Base-by-base conservation (phyloP, 2,888 invertebrate species). In the Malthinus seriepunctatus region DNA sequence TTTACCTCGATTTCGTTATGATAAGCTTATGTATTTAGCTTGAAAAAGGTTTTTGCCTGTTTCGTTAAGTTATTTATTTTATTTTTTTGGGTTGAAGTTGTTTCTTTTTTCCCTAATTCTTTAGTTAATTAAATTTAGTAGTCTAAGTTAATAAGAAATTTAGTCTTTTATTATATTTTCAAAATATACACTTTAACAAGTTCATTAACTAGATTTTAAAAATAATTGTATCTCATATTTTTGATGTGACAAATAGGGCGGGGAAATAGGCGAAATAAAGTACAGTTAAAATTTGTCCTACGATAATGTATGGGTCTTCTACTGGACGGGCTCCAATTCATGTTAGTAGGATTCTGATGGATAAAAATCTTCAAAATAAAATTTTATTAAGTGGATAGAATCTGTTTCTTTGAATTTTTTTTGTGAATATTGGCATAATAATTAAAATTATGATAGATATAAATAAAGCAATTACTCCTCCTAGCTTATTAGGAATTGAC, bases 401-500 rank as follows among this genome's bases (percentile, higher is more conserved):
- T 81, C 82, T 80, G 67, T 79, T 80, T 65, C 83, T 82, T 81
- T 81, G 81, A 78, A 82, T 83, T 73, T 79, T 78, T 79, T 82
- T 83, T 73, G 81, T 80, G 9, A 81, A 77, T 67, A 86, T 79
- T 0, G 88, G 86, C 57, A 88, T 48, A 73, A 86, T 80, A 71
- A 84, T 78, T 79, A 89, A 79, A 79, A 90, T 86, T 70, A 85
- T 71, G 80, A 90, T 87, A 60, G 88, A 88, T 75, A 85, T 68
- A 0, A 86, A 63, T 80, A 89, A 71, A 0, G 86, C 86, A 70
- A 89, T 79, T 45, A 90, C 89, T 63, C 90, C 90, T 51, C 89
- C 89, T 79, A 90, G 73, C 83, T 91, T 90, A 80, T 88, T 90
- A 5, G 90, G 90, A 56, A 91, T 89, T 35, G 89, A 89, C 23